These are phyloP conservation scores for Cheilosia soror DNA, from an alignment of 2,888 invertebrate species.

Conservation along the genomic window DNA sequence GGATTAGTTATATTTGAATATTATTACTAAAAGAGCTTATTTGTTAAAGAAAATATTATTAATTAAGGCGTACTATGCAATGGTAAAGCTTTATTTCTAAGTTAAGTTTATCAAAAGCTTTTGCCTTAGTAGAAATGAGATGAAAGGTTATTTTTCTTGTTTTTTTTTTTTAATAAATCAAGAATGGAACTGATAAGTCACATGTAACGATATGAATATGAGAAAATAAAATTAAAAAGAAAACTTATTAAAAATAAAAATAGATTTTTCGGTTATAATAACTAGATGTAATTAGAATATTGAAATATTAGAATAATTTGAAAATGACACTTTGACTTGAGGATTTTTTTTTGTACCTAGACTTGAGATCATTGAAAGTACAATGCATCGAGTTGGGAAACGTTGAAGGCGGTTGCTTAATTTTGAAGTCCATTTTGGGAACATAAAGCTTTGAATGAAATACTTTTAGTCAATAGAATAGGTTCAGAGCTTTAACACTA, in stretches of 20 bases:
- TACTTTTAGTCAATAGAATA: too few relatives aligned
- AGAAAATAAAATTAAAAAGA: conserved; percentile 38
- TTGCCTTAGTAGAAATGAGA: conserved; percentile 73
- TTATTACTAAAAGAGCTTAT: conserved; percentile 40
- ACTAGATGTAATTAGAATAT: conserved; percentile 24
- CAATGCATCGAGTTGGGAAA: conserved; percentile 42
- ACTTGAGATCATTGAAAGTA: conserved; percentile 34
- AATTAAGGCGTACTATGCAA: conserved; percentile 58
- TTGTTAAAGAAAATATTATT: conserved; percentile 24
- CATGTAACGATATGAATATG: conserved; percentile 61
- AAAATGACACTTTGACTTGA: conserved; percentile 14
- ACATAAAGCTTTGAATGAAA: too few relatives aligned
- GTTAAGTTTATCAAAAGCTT: conserved; percentile 70
- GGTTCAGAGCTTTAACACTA: too few relatives aligned
- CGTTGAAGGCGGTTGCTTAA: neutral
- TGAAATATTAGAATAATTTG: conserved; percentile 32
- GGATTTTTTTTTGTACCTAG: conserved; percentile 30
- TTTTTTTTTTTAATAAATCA: neutral
- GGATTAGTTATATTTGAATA: conserved; percentile 13
- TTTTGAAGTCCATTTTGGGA: too few relatives aligned
- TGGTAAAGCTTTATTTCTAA: conserved; percentile 64
- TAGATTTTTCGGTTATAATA: conserved; percentile 34
- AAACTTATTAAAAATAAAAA: conserved; percentile 20
- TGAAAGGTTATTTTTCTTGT: conserved; percentile 36
- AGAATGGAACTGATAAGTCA: conserved; percentile 12